phyloP scores from a whole-genome alignment of 2,888 invertebrate species.

The Disparrhopalites patrizii region DNA sequence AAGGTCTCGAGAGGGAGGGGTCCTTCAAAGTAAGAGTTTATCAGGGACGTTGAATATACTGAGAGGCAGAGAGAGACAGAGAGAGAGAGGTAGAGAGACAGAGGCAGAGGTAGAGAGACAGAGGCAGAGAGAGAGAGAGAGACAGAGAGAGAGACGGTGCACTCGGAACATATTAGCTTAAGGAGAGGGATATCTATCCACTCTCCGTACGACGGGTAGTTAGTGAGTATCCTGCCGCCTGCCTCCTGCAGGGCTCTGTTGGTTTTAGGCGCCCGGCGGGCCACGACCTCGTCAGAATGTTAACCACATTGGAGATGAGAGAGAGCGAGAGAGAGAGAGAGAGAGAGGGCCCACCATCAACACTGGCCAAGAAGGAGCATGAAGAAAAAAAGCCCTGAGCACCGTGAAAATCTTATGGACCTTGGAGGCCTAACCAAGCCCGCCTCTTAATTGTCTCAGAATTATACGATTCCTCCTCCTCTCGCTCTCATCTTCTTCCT shows the following conservation, averaged over 20 bases:
- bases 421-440: slow-evolving; percentile 21
- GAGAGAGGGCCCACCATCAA: slow-evolving; percentile 15
- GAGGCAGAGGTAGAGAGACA: not conserved
- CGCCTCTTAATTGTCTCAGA: slow-evolving; percentile 43
- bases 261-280: slow-evolving; percentile 46
- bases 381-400: no score
- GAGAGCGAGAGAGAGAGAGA: slow-evolving; percentile 10
- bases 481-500: no score
- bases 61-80: no score
- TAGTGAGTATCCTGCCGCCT: slow-evolving; percentile 35
- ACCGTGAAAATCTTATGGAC: slow-evolving; percentile 16
- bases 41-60: no score
- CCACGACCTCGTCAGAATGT: slow-evolving; percentile 43
- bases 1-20: slow-evolving; percentile 3
- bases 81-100: not conserved
- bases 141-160: not conserved
- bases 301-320: slow-evolving; percentile 31
- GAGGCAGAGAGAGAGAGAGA: not conserved
- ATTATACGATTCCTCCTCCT: slow-evolving; percentile 37
- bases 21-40: no score
- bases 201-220: slow-evolving; percentile 12
- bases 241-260: slow-evolving; percentile 42
- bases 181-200: slow-evolving; percentile 2
- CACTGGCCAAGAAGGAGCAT: no score
- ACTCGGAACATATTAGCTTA: not conserved